Evolutionary conservation across 1,140 invertebrate genomes (phyloP).

Genomic region (Conopomorpha cramerella): DNA sequence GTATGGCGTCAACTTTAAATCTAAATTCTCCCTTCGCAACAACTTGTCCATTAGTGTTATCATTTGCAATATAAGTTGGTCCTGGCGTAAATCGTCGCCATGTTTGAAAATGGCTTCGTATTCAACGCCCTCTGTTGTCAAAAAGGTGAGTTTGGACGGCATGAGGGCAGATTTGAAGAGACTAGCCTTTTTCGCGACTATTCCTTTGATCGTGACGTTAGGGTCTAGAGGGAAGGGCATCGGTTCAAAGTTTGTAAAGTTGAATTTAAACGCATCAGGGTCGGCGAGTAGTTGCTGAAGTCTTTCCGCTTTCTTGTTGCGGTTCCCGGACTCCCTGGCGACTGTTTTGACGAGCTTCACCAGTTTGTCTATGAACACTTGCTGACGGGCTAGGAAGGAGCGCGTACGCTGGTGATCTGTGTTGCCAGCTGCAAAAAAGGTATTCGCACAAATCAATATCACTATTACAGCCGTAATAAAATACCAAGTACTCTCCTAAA

Average conservation of each 20-base stretch:
- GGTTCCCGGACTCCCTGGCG: constrained; percentile 88
- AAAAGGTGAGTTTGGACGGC: constrained; percentile 95
- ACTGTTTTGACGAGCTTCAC: constrained; percentile 90
- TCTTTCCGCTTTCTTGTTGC: constrained; percentile 89
- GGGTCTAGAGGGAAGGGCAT: constrained; percentile 95
- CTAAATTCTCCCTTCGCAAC: constrained; percentile 89
- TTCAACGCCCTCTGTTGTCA: constrained; percentile 79
- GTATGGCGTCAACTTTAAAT: constrained; percentile 95
- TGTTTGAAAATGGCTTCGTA: constrained; percentile 98
- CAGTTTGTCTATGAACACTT: constrained; percentile 89
- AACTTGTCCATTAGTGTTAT: constrained; percentile 98
- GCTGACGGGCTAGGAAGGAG: constrained; percentile 78
- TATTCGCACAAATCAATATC: no score
- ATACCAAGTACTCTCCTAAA: no score
- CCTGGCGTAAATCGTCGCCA: constrained; percentile 98
- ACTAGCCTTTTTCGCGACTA: constrained; percentile 85
- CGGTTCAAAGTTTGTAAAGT: constrained; percentile 90
- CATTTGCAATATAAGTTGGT: constrained; percentile 96
- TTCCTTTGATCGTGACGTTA: constrained; percentile 85
- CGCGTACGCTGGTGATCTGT: constrained; percentile 71
- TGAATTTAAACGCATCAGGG: constrained; percentile 81
- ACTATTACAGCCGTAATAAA: no score
- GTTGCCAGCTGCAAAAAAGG: constrained; percentile 64
- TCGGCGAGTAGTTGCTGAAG: constrained; percentile 83
- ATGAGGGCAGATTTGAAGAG: constrained; percentile 97